Conservation (phyloP, 2,888 invertebrate genomes). For the Resseliella maxima region DNA sequence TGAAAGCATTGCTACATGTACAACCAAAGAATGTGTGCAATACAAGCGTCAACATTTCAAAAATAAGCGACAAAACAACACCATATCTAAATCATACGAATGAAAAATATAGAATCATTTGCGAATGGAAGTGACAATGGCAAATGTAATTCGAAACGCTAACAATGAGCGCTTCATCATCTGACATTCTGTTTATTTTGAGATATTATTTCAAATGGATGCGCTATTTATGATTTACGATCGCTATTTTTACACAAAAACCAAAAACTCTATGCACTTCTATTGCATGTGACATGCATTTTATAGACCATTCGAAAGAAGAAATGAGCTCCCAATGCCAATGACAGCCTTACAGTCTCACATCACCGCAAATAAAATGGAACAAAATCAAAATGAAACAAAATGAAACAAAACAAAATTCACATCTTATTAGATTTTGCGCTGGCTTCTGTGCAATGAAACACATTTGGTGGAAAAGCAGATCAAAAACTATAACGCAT, state of each 20-base stretch:
- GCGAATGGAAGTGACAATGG: constrained; percentile 19
- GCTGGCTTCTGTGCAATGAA: neutral
- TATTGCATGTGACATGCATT: neutral
- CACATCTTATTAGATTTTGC: constrained; percentile 3
- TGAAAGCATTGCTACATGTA: neutral
- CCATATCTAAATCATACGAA: neutral
- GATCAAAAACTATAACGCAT: neutral
- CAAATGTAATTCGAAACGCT: constrained; percentile 15
- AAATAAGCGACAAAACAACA: neutral
- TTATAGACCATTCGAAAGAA: too few relatives aligned
- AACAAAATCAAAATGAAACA: neutral
- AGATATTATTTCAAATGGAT: neutral
- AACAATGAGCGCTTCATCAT: neutral
- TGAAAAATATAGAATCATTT: constrained; percentile 8
- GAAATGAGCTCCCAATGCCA: neutral
- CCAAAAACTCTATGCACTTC: neutral
- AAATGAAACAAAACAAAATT: neutral
- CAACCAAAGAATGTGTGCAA: neutral
- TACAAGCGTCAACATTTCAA: neutral
- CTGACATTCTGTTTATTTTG: constrained; percentile 19
- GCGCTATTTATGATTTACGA: constrained; percentile 28
- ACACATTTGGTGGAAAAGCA: neutral
- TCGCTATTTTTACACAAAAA: neutral
- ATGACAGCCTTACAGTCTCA: neutral
- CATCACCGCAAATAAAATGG: neutral